Conservation (phyloP, 2,113 vertebrate genomes). For the Delphinus delphis region DNA sequence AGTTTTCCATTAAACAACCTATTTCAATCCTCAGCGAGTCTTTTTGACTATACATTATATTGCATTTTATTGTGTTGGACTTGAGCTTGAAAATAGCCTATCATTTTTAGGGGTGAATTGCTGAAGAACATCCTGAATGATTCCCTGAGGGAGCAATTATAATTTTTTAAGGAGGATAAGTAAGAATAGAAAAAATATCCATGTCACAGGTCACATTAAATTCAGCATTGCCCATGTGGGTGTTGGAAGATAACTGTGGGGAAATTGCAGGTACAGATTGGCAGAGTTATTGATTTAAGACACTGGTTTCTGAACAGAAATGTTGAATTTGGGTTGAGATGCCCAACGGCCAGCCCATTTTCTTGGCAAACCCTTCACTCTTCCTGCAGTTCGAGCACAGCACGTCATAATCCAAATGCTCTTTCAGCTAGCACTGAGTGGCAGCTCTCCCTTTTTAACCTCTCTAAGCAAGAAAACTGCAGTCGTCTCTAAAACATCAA, state of each 20-base stretch:
- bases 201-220: conserved; percentile 55
- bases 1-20: neutral
- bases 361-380: neutral
- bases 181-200: conserved; percentile 20
- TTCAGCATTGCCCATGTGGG: conserved; percentile 3
- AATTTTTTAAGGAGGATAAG: conserved; percentile 45
- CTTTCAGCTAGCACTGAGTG: neutral
- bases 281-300: conserved; percentile 17
- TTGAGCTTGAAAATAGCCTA: conserved; percentile 48
- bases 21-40: neutral
- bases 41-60: neutral
- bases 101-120: conserved; percentile 41
- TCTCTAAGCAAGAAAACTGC: neutral
- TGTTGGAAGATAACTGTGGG: neutral
- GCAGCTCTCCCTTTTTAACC: neutral
- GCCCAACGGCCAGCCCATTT: neutral
- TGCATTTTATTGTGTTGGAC: conserved; percentile 44
- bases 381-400: neutral
- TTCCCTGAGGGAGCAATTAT: conserved; percentile 67
- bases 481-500: neutral
- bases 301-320: conserved; percentile 24
- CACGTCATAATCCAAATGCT: neutral
- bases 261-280: neutral
- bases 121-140: neutral
- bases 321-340: neutral